Conservation (phyloP, 2,888 invertebrate species). For the Drosophila mercatorum region DNA sequence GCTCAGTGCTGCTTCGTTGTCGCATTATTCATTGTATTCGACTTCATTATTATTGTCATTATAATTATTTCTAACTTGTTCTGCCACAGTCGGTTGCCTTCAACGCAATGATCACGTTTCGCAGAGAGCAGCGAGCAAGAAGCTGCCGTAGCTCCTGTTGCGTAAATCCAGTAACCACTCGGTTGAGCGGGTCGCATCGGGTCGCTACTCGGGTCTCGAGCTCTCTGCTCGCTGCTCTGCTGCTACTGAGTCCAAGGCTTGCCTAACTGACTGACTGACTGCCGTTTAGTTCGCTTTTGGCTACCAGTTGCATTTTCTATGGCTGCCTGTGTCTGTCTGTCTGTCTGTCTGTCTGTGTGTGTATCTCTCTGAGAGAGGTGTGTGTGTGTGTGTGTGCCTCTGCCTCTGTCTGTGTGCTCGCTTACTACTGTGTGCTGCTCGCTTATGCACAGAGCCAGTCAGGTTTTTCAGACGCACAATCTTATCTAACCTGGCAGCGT, state of each 20-base stretch:
- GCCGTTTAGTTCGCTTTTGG: slow-evolving; percentile 53
- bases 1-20: background rate
- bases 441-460: slow-evolving; percentile 60
- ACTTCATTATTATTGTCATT: slow-evolving; percentile 3
- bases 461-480: slow-evolving; percentile 78
- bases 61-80: slow-evolving; percentile 13
- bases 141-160: slow-evolving; percentile 72
- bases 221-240: background rate
- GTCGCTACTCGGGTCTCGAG: slow-evolving; percentile 36
- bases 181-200: slow-evolving; percentile 41
- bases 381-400: slow-evolving; percentile 24
- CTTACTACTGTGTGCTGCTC: slow-evolving; percentile 58
- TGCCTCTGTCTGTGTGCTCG: slow-evolving; percentile 29
- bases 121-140: slow-evolving; percentile 52
- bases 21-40: background rate
- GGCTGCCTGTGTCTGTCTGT: slow-evolving; percentile 33
- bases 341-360: slow-evolving; percentile 1
- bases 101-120: slow-evolving; percentile 71
- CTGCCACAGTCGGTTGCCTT: slow-evolving; percentile 36
- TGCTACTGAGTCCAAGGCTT: slow-evolving; percentile 47
- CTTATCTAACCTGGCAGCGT: slow-evolving; percentile 74
- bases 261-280: slow-evolving; percentile 52
- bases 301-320: slow-evolving; percentile 61
- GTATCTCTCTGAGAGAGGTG: background rate
- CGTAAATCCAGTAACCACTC: slow-evolving; percentile 77